These are phyloP conservation scores for Ctenosaura bakeri DNA, from an alignment of 2,797 vertebrate genomes.

Conservation along the genomic window DNA sequence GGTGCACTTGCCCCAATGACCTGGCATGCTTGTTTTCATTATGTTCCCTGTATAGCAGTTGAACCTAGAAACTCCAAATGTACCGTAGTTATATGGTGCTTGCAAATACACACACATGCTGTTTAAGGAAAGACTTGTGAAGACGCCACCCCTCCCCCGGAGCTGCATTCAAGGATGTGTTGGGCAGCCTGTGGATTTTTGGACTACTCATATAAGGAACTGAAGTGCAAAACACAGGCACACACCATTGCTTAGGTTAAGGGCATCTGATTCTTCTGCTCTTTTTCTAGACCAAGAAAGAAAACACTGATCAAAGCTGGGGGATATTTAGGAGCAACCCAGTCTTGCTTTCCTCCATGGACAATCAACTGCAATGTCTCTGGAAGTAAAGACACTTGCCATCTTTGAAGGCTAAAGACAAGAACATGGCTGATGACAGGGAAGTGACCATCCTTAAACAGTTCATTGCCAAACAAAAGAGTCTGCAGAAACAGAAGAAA, in stretches of 20 bases:
- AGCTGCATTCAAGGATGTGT: too few relatives aligned
- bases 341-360: not conserved
- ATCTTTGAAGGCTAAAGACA: not conserved
- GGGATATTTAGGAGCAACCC: not conserved
- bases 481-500: not conserved
- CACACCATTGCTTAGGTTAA: not conserved
- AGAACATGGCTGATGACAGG: constrained; percentile 27
- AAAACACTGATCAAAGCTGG: not conserved
- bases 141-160: too few relatives aligned
- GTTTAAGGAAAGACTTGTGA: too few relatives aligned
- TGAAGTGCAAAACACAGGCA: not conserved
- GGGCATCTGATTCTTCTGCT: not conserved
- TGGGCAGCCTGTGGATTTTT: too few relatives aligned
- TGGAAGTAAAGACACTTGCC: not conserved
- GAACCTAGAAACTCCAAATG: too few relatives aligned
- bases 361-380: not conserved
- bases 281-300: constrained; percentile 3
- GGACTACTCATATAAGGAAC: not conserved
- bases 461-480: constrained; percentile 47
- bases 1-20: too few relatives aligned
- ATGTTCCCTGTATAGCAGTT: too few relatives aligned
- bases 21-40: too few relatives aligned
- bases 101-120: too few relatives aligned
- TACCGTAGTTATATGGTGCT: too few relatives aligned
- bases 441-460: constrained; percentile 68